Conservation (phyloP, 2,113 vertebrate genomes). For the Anser brachyrhynchus region DNA sequence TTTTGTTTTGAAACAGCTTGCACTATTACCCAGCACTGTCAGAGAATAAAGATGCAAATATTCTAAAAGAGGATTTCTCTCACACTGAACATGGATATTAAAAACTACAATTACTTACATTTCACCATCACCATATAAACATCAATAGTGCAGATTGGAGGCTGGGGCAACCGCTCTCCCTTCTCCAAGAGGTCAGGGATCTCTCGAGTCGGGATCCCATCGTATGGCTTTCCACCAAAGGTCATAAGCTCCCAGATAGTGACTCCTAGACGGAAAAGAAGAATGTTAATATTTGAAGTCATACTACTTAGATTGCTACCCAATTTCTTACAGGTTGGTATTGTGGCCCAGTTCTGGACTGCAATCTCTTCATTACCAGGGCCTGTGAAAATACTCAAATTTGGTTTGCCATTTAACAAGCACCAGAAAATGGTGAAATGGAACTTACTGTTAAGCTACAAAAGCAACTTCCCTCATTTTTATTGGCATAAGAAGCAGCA, state of each 20-base stretch:
- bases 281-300: not conserved
- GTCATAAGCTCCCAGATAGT: constrained; percentile 99
- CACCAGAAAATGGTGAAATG: not conserved
- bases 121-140: constrained; percentile 99
- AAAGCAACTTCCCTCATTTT: not conserved
- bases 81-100: not conserved
- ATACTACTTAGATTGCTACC: not conserved
- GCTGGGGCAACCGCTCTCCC: constrained; percentile 94
- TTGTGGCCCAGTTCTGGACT: not conserved
- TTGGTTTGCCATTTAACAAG: not conserved
- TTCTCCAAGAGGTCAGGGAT: constrained; percentile 97
- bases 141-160: constrained; percentile 96
- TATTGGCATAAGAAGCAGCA: not conserved
- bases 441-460: not conserved
- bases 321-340: not conserved
- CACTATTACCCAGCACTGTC: not conserved
- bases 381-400: not conserved
- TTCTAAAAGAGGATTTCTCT: not conserved
- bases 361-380: not conserved
- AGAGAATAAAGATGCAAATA: not conserved
- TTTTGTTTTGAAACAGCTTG: not conserved
- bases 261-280: constrained; percentile 80
- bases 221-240: constrained; percentile 95
- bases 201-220: constrained; percentile 93
- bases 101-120: constrained; percentile 80